These are phyloP conservation scores for Lacanobia wlatinum DNA, from an alignment of 2,888 invertebrate genomes.

Conservation along the genomic window DNA sequence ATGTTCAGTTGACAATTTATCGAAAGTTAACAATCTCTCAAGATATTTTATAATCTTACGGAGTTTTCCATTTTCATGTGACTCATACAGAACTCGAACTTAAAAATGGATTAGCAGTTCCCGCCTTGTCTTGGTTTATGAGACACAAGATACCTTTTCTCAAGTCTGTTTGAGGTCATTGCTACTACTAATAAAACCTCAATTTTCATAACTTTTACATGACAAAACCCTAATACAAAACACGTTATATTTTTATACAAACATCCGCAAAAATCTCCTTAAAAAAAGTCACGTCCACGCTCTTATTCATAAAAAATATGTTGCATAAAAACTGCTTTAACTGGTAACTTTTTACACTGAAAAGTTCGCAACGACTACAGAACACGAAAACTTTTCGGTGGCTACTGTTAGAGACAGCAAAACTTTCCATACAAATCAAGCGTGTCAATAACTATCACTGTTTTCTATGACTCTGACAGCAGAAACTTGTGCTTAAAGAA, in stretches of 20 bases:
- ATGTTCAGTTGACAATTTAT: too few species aligned
- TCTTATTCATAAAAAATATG: slow-evolving; percentile 31
- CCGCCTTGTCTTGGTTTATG: too few species aligned
- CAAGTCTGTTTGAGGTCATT: not conserved
- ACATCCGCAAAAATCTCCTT: not conserved
- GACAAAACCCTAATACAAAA: not conserved
- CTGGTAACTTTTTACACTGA: slow-evolving; percentile 45
- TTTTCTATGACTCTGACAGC: too few species aligned
- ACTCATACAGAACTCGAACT: too few species aligned
- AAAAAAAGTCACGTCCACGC: slow-evolving; percentile 15
- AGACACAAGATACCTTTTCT: too few species aligned
- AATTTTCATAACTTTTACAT: not conserved
- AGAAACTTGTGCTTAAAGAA: too few species aligned
- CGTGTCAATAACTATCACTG: not conserved
- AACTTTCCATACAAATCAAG: not conserved
- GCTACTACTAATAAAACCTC: slow-evolving; percentile 1
- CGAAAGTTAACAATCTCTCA: too few species aligned
- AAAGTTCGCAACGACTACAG: slow-evolving; percentile 30
- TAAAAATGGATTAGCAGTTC: too few species aligned
- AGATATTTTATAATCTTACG: too few species aligned
- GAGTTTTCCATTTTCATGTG: too few species aligned
- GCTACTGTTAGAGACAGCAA: not conserved
- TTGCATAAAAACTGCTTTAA: slow-evolving; percentile 36
- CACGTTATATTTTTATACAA: slow-evolving; percentile 7
- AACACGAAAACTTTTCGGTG: not conserved